Evolutionary conservation across 2,797 vertebrate genomes (phyloP), one percentile per base, ranked within the genome.

Genomic region (Anas capensis): DNA sequence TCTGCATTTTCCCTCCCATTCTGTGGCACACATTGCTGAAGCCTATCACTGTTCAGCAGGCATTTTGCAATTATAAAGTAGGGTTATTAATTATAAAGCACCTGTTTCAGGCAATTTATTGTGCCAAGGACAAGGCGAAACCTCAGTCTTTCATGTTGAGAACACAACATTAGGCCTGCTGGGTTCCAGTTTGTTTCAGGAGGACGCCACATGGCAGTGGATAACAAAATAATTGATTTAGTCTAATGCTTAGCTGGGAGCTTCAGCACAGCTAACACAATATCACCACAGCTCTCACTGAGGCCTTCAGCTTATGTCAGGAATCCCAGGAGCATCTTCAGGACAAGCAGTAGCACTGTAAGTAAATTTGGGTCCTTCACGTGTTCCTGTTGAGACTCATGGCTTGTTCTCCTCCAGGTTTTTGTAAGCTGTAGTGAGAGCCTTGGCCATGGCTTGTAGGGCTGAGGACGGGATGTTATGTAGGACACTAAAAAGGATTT

Each of bases 21-120:
- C 77, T 3, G 3, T 20, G 42, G 2, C 11, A 14, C 8, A 34
- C 0, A 0, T 42, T 72, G n/a, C 40, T 12, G 64, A 69, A 82
- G 54, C 40, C 54, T 51, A 2, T 49, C 6, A 20, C 0, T 0
- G 82, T 36, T 80, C 53, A 65, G 64, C 29, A 48, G 34, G 18
- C 27, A 6, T 64, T n/a, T 58, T 13, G 16, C 40, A 71, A 5
- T 29, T 38, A 23, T 2, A 29, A 31, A 64, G 15, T 6, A 53
- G 38, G 10, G 38, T 8, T 51, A 51, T 51, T 51, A 51, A 51
- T 51, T 51, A 51, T 2, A 51, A 38, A 64, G 18, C 21, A 38
- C 26, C 75, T 82, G 27, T 57, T 78, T 71, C 60, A 62, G 11
- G 10, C 68, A 16, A 27, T 81, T 58, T 70, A 2, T 27, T 66